Evolutionary conservation across 2,888 invertebrate genomes (phyloP).

Genomic region (Argyresthia albistria): DNA sequence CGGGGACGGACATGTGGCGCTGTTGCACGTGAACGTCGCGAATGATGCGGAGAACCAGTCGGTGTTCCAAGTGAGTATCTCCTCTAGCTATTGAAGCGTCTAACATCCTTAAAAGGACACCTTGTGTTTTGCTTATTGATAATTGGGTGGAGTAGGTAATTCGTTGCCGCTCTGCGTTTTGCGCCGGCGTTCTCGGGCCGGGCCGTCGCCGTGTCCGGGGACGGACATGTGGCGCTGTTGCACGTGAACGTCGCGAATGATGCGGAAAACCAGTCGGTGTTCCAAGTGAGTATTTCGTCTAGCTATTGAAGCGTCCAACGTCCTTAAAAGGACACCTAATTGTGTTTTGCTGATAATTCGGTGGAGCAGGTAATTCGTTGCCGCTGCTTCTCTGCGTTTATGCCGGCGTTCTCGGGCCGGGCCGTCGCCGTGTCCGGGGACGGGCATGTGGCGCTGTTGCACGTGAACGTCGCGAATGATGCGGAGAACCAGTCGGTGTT

Average conservation of each 20-base stretch:
- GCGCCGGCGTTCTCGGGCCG: conserved; percentile 90
- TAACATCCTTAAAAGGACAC: no score
- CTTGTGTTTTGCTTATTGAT: no score
- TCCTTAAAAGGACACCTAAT: no score
- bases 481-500: conserved; percentile 76
- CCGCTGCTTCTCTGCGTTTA: conserved; percentile 90
- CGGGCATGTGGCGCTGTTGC: conserved; percentile 85
- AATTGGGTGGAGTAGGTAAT: no score
- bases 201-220: conserved; percentile 87
- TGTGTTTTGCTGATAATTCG: no score
- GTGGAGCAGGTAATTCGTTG: conserved; percentile 26
- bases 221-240: conserved; percentile 76
- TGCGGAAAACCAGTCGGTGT: conserved; percentile 74
- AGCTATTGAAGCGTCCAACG: no score
- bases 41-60: conserved; percentile 71
- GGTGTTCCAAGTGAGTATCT: conserved; percentile 80
- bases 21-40: conserved; percentile 86
- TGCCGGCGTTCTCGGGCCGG: conserved; percentile 90
- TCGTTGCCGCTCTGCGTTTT: conserved; percentile 86
- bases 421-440: conserved; percentile 82
- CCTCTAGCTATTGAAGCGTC: no score
- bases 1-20: conserved; percentile 82
- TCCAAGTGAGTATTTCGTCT: no score
- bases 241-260: conserved; percentile 82
- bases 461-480: conserved; percentile 81